Conservation (phyloP, 1,140 invertebrate species). For the Hycleus phaleratus region DNA sequence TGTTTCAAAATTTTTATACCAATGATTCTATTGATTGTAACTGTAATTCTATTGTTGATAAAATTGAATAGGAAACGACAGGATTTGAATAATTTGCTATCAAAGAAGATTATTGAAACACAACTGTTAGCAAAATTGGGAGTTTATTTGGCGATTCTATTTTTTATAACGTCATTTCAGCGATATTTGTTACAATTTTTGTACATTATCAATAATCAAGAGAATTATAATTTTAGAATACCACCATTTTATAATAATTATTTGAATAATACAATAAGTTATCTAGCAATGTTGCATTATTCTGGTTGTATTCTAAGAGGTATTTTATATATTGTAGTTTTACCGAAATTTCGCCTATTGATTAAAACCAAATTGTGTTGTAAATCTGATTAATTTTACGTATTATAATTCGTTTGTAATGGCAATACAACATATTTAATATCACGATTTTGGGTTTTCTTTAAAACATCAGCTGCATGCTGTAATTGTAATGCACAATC, state of each 20-base stretch:
- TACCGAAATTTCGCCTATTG: slow-evolving; percentile 29
- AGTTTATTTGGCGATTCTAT: slow-evolving; percentile 25
- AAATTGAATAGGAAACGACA: slow-evolving; percentile 26
- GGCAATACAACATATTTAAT: slow-evolving; percentile 57
- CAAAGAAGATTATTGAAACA: slow-evolving; percentile 29
- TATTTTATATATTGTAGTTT: slow-evolving; percentile 24
- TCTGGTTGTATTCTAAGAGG: slow-evolving; percentile 21
- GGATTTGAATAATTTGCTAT: slow-evolving; percentile 26
- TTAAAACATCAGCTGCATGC: slow-evolving; percentile 70
- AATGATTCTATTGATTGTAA: slow-evolving; percentile 23
- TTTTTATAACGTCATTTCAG: slow-evolving; percentile 31
- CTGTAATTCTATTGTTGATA: slow-evolving; percentile 26
- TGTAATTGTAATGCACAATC: slow-evolving; percentile 85
- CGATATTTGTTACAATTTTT: slow-evolving; percentile 28
- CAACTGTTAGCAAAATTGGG: slow-evolving; percentile 28
- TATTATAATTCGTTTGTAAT: slow-evolving; percentile 50
- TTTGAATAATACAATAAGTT: slow-evolving; percentile 20
- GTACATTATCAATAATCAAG: slow-evolving; percentile 19
- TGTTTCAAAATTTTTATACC: slow-evolving; percentile 32
- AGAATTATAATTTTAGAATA: slow-evolving; percentile 24
- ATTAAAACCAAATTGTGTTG: slow-evolving; percentile 20
- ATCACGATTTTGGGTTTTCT: slow-evolving; percentile 54
- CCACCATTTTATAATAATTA: slow-evolving; percentile 29
- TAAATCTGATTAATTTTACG: slow-evolving; percentile 15
- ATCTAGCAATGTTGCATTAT: slow-evolving; percentile 32